These are phyloP conservation scores for Calosoma granatense DNA, from an alignment of 1,140 invertebrate species.

Conservation along the genomic window DNA sequence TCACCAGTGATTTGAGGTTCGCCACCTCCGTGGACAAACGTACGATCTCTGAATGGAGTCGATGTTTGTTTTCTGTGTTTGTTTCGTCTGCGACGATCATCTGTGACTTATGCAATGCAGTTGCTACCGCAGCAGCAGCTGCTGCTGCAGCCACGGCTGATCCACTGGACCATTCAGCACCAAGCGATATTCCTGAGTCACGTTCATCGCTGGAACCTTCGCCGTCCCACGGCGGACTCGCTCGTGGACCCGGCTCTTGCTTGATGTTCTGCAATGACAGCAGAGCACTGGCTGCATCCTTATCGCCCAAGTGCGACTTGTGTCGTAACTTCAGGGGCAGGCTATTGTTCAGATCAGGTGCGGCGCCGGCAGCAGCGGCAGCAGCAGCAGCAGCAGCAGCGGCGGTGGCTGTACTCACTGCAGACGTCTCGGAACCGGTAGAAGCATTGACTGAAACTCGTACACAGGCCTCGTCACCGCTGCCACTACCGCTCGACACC, in stretches of 20 bases:
- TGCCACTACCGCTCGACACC: conserved; percentile 59
- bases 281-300: conserved; percentile 69
- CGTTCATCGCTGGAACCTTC: conserved; percentile 79
- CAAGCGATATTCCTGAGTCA: conserved; percentile 78
- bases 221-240: conserved; percentile 69
- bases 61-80: conserved; percentile 51
- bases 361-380: conserved; percentile 32
- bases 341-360: conserved; percentile 43
- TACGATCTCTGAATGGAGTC: conserved; percentile 76
- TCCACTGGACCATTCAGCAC: conserved; percentile 49
- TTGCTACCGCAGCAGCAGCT: conserved; percentile 32
- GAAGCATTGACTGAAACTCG: conserved; percentile 10
- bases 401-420: conserved; percentile 27
- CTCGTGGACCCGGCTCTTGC: conserved; percentile 64
- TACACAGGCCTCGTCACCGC: conserved; percentile 49
- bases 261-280: conserved; percentile 72
- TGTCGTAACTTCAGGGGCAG: conserved; percentile 83
- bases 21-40: conserved; percentile 85
- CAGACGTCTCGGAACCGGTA: conserved; percentile 34
- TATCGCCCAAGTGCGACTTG: conserved; percentile 82
- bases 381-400: conserved; percentile 36
- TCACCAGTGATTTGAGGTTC: conserved; percentile 68
- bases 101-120: conserved; percentile 18
- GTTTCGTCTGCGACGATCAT: conserved; percentile 28
- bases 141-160: conserved; percentile 32